phyloP scores from a whole-genome alignment of 1,140 invertebrate genomes.

The Drosophila saltans region DNA sequence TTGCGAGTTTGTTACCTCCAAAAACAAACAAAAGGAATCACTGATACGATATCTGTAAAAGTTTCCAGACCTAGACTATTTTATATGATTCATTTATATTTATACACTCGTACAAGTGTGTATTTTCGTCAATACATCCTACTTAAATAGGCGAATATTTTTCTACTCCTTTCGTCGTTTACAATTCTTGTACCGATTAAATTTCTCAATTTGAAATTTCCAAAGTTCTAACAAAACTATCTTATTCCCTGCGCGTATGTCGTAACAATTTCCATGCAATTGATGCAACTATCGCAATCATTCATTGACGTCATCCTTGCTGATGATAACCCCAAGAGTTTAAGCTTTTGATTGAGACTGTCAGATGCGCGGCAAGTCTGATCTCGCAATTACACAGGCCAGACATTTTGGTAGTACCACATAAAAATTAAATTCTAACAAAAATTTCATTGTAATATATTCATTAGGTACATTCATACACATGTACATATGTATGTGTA shows the following conservation, averaged over 20 bases:
- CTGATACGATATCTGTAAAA: slow-evolving; percentile 37
- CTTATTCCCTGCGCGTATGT: slow-evolving; percentile 37
- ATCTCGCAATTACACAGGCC: background rate
- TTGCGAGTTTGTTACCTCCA: background rate
- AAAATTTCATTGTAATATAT: no score
- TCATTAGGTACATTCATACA: no score
- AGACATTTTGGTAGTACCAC: no score
- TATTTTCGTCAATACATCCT: background rate
- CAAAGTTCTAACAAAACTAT: slow-evolving; percentile 33
- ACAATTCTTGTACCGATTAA: background rate
- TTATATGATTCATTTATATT: slow-evolving; percentile 30
- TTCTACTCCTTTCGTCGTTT: no score
- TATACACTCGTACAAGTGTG: background rate
- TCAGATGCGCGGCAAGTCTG: slow-evolving; percentile 21
- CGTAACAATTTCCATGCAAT: slow-evolving; percentile 54
- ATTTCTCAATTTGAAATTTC: slow-evolving; percentile 11
- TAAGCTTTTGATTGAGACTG: slow-evolving; percentile 27
- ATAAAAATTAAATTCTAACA: no score
- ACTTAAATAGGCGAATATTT: no score
- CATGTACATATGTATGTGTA: no score
- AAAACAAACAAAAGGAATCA: background rate
- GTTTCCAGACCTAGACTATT: slow-evolving; percentile 25
- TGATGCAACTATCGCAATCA: slow-evolving; percentile 47
- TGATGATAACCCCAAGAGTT: slow-evolving; percentile 52
- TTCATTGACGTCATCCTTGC: slow-evolving; percentile 9